These are phyloP conservation scores for Tholera decimalis DNA, from an alignment of 2,888 invertebrate genomes.

Conservation along the genomic window DNA sequence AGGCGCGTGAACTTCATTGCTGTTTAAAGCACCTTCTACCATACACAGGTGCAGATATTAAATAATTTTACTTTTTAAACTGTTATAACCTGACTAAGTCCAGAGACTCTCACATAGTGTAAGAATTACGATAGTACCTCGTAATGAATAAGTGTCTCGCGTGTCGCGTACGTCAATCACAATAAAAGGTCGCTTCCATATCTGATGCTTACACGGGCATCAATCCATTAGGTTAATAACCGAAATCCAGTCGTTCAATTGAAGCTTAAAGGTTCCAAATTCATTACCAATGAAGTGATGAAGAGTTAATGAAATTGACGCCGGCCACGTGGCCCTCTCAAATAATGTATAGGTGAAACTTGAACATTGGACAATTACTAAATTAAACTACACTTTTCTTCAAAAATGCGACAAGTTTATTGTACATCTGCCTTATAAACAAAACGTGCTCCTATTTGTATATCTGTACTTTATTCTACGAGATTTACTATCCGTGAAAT, in stretches of 20 bases:
- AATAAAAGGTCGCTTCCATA: slow-evolving; percentile 42
- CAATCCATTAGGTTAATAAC: slow-evolving; percentile 51
- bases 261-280: slow-evolving; percentile 39
- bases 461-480: too few relatives aligned
- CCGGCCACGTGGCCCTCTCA: slow-evolving; percentile 38
- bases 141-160: not conserved
- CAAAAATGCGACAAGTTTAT: not conserved
- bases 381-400: slow-evolving; percentile 12
- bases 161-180: slow-evolving; percentile 31
- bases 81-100: not conserved
- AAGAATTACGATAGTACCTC: not conserved
- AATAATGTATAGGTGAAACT: slow-evolving; percentile 39
- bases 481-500: too few relatives aligned
- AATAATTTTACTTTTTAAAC: too few relatives aligned
- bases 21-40: too few relatives aligned
- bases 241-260: slow-evolving; percentile 42
- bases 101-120: not conserved
- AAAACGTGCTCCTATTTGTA: too few relatives aligned
- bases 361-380: slow-evolving; percentile 37
- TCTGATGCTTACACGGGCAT: slow-evolving; percentile 32
- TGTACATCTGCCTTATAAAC: not conserved
- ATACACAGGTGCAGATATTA: too few relatives aligned
- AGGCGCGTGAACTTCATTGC: too few relatives aligned
- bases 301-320: slow-evolving; percentile 55
- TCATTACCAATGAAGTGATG: slow-evolving; percentile 43